Evolutionary conservation across 2,888 invertebrate genomes (phyloP), one percentile per base, ranked within the genome.

Genomic region (Plagodis pulveraria): DNA sequence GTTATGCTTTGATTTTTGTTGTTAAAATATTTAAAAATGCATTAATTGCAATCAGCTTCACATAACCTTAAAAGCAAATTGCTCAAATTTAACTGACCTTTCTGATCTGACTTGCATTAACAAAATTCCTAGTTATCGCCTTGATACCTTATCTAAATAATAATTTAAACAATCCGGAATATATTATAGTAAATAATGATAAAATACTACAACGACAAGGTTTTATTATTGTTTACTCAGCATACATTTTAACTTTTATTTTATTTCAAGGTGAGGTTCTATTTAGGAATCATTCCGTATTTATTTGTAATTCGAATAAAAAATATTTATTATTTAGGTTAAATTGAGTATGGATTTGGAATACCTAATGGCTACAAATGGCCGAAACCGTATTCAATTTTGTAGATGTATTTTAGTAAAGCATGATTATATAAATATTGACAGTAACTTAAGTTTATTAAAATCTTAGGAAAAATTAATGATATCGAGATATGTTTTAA

Each of bases 231-330:
- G n/a, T 44, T 58, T 22, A 12, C 9, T 44, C 34, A 9, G 22
- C n/a, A 44, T 45, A 44, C 8, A 45, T 32, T 32, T 54, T 40
- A 36, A n/a, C 49, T 45, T 45, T 41, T 46, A 38, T 44, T 52
- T 45, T 44, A 43, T 50, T 54, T 58, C 54, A 85, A 86, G 86
- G 87, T 78, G 69, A 75, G 67, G 50, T 72, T 66, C 65, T 68
- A 74, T 80, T 83, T 81, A 73, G 75, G 76, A 78, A 80, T 78
- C 75, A 78, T 74, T 73, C 75, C 69, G 72, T 73, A 68, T 79
- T 77, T 77, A 68, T 72, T 58, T 74, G 49, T 60, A 47, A 59
- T 53, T 56, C 33, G 53, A 53, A 45, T 56, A 72, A 74, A 71
- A 74, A 66, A 67, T 66, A 72, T 75, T 76, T 10, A 48, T 35